Evolutionary conservation across 2,797 vertebrate genomes (phyloP).

Genomic region (Scolopax rusticola): DNA sequence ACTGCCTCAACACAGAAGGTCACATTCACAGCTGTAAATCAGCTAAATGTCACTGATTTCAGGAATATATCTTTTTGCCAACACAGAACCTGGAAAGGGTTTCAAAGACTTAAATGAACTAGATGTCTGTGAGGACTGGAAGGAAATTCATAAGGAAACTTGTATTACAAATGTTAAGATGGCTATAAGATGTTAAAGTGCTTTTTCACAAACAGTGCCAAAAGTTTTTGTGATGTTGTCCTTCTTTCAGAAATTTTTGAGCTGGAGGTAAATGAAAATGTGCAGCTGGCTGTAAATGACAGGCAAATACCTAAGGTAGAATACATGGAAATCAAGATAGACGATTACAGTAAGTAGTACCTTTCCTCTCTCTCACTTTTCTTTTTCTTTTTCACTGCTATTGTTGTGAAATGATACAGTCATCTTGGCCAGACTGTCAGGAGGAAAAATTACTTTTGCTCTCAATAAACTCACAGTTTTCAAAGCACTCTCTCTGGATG

Average conservation of each 20-base stretch:
- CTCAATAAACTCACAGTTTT: constrained; percentile 41
- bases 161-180: neutral
- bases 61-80: neutral
- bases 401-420: neutral
- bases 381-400: neutral
- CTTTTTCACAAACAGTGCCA: neutral
- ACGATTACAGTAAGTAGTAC: constrained; percentile 90
- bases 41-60: neutral
- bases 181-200: neutral
- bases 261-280: constrained; percentile 88
- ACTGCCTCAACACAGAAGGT: neutral
- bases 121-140: neutral
- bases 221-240: neutral
- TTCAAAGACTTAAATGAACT: neutral
- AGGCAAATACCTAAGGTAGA: constrained; percentile 94
- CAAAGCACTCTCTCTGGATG: constrained; percentile 30
- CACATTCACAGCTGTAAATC: neutral
- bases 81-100: neutral
- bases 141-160: neutral
- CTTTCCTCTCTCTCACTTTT: neutral
- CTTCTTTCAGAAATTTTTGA: constrained; percentile 88
- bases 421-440: neutral
- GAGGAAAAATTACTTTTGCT: constrained; percentile 18
- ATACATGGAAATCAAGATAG: constrained; percentile 85
- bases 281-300: constrained; percentile 82